Base-by-base conservation (phyloP, 2,888 invertebrate species). In the Glaucopsyche alexis region DNA sequence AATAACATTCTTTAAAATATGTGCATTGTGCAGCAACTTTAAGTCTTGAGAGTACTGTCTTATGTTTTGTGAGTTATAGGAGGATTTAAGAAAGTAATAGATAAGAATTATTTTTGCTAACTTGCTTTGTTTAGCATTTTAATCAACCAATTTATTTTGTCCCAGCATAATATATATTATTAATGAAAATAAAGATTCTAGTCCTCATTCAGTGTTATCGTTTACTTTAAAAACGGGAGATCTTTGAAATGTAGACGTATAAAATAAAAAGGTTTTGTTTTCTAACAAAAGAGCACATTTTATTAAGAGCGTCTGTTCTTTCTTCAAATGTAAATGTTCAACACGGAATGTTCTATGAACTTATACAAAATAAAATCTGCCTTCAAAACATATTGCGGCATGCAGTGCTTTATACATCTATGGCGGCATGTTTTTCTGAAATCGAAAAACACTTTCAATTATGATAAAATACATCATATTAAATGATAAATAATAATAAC, bases 271-370 rank as follows among this genome's bases (percentile, higher is more conserved):
- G 29, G 13, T 60, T 60, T 38, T 38, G 29, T 60, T 13, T 38
- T 60, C 29, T 16, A 38, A 60, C 60, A 38, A 60, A 38, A 60
- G 60, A 60, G 29, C 60, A 60, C 29, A 60, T 60, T 60, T 60
- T 38, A 60, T 38, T 60, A 60, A 60, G 29, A 60, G 60, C 29
- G 7, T 13, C 55, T 60, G 55, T 52, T 16, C 60, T 60, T 29
- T 60, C 13, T 60, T 60, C 7, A 60, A 60, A 60, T 60, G 60
- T 60, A 60, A 60, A 38, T 60, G 60, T 60, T 60, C 29, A 60
- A 60, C 29, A 29, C 60, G 29, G 60, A 60, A 60, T 19, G 19
- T 55, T 9, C 19, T 19, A n/a, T n/a, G n/a, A n/a, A n/a, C n/a
- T n/a, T n/a, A n/a, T n/a, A 19, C 9, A 55, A 55, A 55, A 55